Conservation (phyloP, 30 jellyfish, hydroid and myxozoan species). For the Hydractinia symbiolongicarpus region DNA sequence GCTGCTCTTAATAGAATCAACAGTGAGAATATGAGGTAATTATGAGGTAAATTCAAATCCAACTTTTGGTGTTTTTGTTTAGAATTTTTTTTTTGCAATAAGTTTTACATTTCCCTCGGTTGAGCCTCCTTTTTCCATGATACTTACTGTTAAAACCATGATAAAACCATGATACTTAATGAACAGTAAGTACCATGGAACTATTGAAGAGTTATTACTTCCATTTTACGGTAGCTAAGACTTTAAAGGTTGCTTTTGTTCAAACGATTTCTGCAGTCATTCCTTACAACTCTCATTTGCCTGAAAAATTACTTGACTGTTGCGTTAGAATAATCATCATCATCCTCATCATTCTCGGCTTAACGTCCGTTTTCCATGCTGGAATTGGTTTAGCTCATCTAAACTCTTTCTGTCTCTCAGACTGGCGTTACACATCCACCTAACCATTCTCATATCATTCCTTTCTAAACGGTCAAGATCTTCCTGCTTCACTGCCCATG, state of each 20-base stretch:
- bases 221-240: neutral
- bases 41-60: too few relatives aligned
- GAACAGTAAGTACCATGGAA: neutral
- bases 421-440: too few relatives aligned
- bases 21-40: too few relatives aligned
- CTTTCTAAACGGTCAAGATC: too few relatives aligned
- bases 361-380: too few relatives aligned
- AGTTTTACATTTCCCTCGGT: neutral
- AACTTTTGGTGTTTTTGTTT: neutral
- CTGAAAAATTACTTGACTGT: neutral
- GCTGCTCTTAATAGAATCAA: too few relatives aligned
- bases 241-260: neutral
- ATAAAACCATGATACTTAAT: neutral
- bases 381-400: too few relatives aligned
- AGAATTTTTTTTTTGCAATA: neutral
- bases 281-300: neutral
- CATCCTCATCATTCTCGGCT: too few relatives aligned
- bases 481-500: too few relatives aligned
- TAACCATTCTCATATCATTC: too few relatives aligned
- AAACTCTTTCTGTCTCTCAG: too few relatives aligned
- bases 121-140: neutral
- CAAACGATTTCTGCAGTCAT: neutral
- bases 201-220: neutral
- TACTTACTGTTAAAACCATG: neutral
- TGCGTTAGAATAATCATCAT: too few relatives aligned